Conservation (phyloP, 2,797 vertebrate species). For the Paguma larvata region DNA sequence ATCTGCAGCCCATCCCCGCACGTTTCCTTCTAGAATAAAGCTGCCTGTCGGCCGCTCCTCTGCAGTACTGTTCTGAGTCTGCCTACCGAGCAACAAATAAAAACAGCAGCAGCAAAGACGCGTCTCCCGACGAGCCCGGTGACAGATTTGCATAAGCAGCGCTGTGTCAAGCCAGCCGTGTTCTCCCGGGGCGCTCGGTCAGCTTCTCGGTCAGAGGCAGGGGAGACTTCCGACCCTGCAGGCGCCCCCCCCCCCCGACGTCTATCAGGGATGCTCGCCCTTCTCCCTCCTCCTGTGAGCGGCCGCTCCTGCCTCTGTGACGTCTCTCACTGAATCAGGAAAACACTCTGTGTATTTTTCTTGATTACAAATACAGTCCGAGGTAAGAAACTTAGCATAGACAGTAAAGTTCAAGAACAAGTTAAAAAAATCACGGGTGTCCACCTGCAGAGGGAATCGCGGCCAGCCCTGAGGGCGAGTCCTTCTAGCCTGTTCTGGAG, state of each 20-base stretch:
- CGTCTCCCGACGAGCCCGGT: slow-evolving; percentile 46
- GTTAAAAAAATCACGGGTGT: fast-evolving
- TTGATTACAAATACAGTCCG: neutral
- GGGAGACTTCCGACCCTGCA: neutral
- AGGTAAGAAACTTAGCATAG: neutral
- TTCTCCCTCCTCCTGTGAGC: neutral
- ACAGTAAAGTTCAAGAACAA: neutral
- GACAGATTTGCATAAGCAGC: slow-evolving; percentile 75
- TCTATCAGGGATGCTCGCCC: fast-evolving
- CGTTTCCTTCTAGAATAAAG: neutral
- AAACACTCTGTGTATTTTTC: neutral
- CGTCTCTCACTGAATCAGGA: neutral
- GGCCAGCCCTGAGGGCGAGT: fast-evolving
- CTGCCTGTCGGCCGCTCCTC: neutral
- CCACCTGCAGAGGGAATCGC: fast-evolving
- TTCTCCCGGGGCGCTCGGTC: fast-evolving
- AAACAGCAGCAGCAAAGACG: fast-evolving
- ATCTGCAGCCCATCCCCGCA: neutral
- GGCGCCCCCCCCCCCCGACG: fast-evolving
- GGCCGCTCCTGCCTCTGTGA: fast-evolving
- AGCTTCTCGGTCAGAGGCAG: neutral
- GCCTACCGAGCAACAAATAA: neutral
- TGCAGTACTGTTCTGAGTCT: neutral
- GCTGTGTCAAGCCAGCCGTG: slow-evolving; percentile 38
- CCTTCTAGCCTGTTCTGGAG: neutral